These are phyloP conservation scores for Bubo scandiacus DNA, from an alignment of 2,113 vertebrate species.

Conservation along the genomic window DNA sequence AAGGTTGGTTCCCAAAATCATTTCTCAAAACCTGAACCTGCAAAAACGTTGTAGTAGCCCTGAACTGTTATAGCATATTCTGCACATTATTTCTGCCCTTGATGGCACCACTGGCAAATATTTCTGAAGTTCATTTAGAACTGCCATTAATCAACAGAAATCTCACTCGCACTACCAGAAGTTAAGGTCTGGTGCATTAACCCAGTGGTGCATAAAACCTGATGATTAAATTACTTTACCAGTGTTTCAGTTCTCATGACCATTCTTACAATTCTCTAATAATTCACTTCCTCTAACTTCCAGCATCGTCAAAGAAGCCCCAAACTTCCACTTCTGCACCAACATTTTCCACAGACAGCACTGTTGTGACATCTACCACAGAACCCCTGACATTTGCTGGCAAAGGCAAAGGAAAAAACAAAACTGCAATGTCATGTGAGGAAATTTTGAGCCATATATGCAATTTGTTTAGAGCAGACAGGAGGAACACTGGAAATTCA, in stretches of 20 bases:
- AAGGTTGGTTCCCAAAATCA: background rate
- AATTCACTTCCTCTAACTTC: background rate
- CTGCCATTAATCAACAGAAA: background rate
- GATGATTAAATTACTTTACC: background rate
- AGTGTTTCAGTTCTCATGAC: background rate
- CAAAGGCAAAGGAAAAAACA: background rate
- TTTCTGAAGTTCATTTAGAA: background rate
- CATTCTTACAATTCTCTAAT: background rate
- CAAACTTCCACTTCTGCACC: background rate
- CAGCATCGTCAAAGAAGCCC: background rate
- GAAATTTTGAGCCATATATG: background rate
- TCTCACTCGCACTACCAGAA: background rate
- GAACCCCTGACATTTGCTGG: background rate
- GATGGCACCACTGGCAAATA: background rate
- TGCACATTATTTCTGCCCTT: background rate
- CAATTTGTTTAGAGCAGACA: background rate
- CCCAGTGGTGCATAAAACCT: background rate
- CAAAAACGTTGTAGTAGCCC: background rate
- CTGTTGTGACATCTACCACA: background rate
- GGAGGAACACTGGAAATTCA: background rate
- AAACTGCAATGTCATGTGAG: accelerated
- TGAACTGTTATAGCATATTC: background rate
- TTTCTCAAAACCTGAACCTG: background rate
- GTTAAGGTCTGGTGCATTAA: background rate
- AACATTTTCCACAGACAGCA: background rate